Conservation (phyloP, 2,797 vertebrate genomes). For the Myiotriccus ornatus region DNA sequence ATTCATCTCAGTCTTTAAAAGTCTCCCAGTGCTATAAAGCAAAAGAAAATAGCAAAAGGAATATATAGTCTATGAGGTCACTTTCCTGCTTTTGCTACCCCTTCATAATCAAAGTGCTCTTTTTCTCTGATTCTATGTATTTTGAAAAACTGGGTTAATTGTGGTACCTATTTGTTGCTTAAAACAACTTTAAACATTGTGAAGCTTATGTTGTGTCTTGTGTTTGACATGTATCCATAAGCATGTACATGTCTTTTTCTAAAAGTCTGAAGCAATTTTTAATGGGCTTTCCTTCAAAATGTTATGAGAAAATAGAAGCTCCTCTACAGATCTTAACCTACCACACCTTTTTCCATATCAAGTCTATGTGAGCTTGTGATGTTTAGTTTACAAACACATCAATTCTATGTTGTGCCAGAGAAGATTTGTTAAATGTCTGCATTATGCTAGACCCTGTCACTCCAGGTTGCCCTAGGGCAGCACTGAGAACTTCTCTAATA, state of each 20-base stretch:
- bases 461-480: neutral
- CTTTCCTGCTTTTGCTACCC: neutral
- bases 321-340: neutral
- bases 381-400: neutral
- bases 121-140: neutral
- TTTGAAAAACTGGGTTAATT: neutral
- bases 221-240: neutral
- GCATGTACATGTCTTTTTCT: no score
- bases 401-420: neutral
- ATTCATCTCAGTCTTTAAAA: neutral
- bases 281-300: neutral
- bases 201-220: neutral
- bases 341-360: rapidly evolving
- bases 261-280: neutral
- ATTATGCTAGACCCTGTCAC: neutral
- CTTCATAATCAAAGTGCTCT: neutral
- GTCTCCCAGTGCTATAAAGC: neutral
- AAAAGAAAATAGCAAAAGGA: neutral
- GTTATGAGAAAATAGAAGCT: neutral
- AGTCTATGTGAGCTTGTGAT: neutral
- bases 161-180: neutral
- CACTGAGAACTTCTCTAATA: neutral
- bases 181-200: neutral
- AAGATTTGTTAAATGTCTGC: neutral
- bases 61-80: neutral